Evolutionary conservation across 2,888 invertebrate genomes (phyloP), one percentile per base, ranked within the genome.

Genomic region (Dasysyrphus albostriatus): DNA sequence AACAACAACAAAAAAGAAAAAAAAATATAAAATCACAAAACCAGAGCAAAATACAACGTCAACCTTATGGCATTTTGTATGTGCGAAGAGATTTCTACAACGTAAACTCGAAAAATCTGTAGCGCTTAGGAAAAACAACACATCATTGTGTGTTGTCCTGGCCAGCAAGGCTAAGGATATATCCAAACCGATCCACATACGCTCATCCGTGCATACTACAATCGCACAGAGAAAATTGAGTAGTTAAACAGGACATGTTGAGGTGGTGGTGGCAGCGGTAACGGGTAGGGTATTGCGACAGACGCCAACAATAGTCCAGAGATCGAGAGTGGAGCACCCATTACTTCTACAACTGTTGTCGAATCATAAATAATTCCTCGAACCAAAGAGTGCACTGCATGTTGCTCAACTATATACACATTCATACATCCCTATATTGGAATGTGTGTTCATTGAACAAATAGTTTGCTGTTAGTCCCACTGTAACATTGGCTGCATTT

Each of bases 71-170:
- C 77, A 82, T 78, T 74, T 75, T 72, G 79, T 75, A 61, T 76
- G 72, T 59, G 81, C 73, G 37, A 76, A 56, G 84, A 81, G 81
- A 84, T 84, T 81, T 81, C 80, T 80, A 65, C 75, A 34, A 76
- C 84, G 84, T 84, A 85, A 85, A 82, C 77, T 77, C 49, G 74
- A 83, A 87, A 87, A 87, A 83, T 87, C 83, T 87, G 83, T 87
- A 87, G 79, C 83, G 87, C 83, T 87, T 87, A 87, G 83, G 78
- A 83, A 83, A 87, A 87, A 87, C 87, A 87, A 87, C 87, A 87
- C 78, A 87, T 87, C 87, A 87, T 75, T 83, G 83, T 87, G 78
- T 79, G 47, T 69, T 39, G 69, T 69, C 37, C 51, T 69, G 54
- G 69, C 75, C 75, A 75, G 81, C 54, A 54, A 78, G 70, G 74